Conservation (phyloP, 2,888 invertebrate genomes). For the Euclidia mi region DNA sequence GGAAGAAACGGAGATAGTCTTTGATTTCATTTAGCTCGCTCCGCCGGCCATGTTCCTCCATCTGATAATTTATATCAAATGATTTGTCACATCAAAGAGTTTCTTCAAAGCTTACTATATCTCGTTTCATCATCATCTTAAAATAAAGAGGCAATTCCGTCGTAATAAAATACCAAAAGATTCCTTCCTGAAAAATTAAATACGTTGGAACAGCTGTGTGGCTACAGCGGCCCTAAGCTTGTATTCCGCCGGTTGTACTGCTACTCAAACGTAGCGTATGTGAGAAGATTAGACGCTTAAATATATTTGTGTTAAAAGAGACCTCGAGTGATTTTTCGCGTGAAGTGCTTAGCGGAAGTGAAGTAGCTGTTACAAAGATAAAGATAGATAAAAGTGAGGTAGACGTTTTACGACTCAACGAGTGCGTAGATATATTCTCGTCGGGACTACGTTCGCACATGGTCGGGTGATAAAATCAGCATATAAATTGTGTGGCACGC, state of each 20-base stretch:
- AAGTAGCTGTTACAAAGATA: constrained; percentile 59
- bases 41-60: constrained; percentile 54
- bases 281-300: constrained; percentile 31
- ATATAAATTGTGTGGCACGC: constrained; percentile 69
- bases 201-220: no score
- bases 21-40: constrained; percentile 74
- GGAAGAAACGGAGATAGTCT: constrained; percentile 63
- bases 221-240: no score
- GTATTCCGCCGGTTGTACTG: no score
- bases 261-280: constrained; percentile 42
- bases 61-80: constrained; percentile 69
- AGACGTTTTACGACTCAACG: constrained; percentile 60
- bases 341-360: constrained; percentile 21
- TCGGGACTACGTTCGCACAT: constrained; percentile 64
- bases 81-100: constrained; percentile 50
- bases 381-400: constrained; percentile 55
- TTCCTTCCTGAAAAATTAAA: constrained; percentile 29
- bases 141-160: constrained; percentile 23
- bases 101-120: constrained; percentile 26
- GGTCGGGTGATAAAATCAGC: constrained; percentile 75
- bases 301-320: constrained; percentile 3
- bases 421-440: constrained; percentile 62
- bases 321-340: neutral
- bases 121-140: constrained; percentile 20
- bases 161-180: constrained; percentile 26